These are phyloP conservation scores for Myopa testacea DNA, from an alignment of 2,888 invertebrate species.

Conservation along the genomic window DNA sequence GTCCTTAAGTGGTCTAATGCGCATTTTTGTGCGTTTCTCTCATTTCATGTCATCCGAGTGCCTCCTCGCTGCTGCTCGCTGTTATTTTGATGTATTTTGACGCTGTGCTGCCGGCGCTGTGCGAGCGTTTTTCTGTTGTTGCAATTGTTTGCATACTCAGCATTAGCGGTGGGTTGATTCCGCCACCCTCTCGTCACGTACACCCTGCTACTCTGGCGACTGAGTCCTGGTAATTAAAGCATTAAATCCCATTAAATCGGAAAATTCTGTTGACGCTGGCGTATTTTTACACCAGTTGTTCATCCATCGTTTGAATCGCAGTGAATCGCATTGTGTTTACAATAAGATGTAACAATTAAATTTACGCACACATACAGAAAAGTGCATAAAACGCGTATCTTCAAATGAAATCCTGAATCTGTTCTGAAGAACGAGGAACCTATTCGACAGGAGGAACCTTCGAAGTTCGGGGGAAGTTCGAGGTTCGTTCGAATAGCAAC, in stretches of 20 bases:
- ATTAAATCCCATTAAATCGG: constrained; percentile 66
- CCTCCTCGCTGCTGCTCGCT: neutral
- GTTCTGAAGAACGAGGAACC: no score
- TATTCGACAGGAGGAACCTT: no score
- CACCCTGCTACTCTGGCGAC: neutral
- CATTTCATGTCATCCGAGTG: constrained; percentile 20
- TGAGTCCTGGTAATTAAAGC: constrained; percentile 60
- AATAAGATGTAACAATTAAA: no score
- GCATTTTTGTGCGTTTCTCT: constrained; percentile 46
- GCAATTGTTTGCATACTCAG: constrained; percentile 44
- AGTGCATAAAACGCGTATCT: no score
- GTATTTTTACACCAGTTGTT: neutral
- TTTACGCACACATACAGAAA: no score
- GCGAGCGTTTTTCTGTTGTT: neutral
- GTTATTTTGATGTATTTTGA: neutral
- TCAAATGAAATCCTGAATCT: no score
- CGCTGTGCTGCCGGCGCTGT: neutral
- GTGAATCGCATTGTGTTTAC: no score
- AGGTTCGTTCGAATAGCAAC: no score
- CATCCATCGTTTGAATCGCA: no score
- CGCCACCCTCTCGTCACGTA: constrained; percentile 40
- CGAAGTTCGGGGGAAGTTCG: no score
- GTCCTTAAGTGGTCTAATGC: constrained; percentile 49
- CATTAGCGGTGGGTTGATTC: constrained; percentile 48
- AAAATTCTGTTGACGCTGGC: constrained; percentile 55